Evolutionary conservation across 2,888 invertebrate genomes (phyloP).

Genomic region (Idaea straminata): DNA sequence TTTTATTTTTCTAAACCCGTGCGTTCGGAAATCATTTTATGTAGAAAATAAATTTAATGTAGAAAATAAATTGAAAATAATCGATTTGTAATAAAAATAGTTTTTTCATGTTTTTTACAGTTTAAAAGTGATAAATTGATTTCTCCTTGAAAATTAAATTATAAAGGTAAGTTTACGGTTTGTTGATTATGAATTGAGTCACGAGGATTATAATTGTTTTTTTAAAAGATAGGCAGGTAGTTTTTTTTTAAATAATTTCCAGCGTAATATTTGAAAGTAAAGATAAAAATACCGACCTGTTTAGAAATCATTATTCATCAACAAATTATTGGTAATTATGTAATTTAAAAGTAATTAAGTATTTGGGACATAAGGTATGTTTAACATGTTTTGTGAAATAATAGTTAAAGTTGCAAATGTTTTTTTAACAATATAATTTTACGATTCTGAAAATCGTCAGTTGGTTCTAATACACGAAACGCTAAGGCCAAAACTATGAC

Average conservation of each 20-base stretch:
- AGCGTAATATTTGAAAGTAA: not conserved
- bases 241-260: not conserved
- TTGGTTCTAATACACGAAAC: no score
- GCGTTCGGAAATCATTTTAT: not conserved
- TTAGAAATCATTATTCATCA: no score
- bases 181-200: not conserved
- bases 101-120: not conserved
- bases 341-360: no score
- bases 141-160: constrained; percentile 12
- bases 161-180: not conserved
- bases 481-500: no score
- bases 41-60: no score
- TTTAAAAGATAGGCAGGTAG: not conserved
- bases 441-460: no score
- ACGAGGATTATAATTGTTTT: not conserved
- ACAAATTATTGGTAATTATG: no score
- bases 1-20: not conserved
- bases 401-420: no score
- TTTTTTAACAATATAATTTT: no score
- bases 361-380: no score
- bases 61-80: not conserved
- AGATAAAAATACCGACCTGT: not conserved
- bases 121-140: not conserved
- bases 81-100: not conserved
- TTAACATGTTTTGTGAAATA: no score